Base-by-base conservation (phyloP, 2,888 invertebrate genomes). In the Ametastegia equiseti region DNA sequence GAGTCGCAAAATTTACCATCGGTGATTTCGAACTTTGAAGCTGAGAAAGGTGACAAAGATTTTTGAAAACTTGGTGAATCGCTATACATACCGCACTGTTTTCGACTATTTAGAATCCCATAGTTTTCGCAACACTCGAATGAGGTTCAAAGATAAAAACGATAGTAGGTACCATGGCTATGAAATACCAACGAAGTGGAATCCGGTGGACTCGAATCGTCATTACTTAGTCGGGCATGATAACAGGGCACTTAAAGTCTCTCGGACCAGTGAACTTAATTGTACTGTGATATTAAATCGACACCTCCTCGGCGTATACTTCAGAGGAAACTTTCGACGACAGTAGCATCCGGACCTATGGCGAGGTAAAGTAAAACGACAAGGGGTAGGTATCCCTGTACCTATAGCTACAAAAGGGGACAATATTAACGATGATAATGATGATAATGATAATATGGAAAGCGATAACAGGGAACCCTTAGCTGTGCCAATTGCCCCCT, bases 201-300 rank as follows among this genome's bases (percentile, higher is more conserved):
- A 75, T 50, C 0, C 7, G 9, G 36, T 33, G 69, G 27, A 75
- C 33, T 75, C 27, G 33, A 75, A 75, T 75, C 36, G 33, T 75
- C 75, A 75, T 75, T 75, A 75, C 54, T 75, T 54, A 15, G 54
- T 54, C 50, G 36, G 27, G 75, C 75, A 50, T 11, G 54, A 75
- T 75, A 75, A 75, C 75, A 36, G 11, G 54, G 54, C 54, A 75
- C 75, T 75, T 75, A 75, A 75, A 75, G 50, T 75, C 33, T 75
- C 54, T 33, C 75, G n/a, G 45, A 19, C n/a, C 50, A 54, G 7
- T 47, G 75, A 13, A 75, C 54, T 54, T 75, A 54, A 75, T 75
- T 54, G 75, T n/a, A n/a, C 45, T 50, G n/a, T 75, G 50, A 75
- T 54, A 54, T 75, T 50, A 54, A 75, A 75, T 75, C 36, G 75